A percentile compares a stretch with the other conserved stretches of the same genome.
Evolutionary conservation across 2,797 vertebrate genomes (phyloP).

Genomic region (Varecia variegata): DNA sequence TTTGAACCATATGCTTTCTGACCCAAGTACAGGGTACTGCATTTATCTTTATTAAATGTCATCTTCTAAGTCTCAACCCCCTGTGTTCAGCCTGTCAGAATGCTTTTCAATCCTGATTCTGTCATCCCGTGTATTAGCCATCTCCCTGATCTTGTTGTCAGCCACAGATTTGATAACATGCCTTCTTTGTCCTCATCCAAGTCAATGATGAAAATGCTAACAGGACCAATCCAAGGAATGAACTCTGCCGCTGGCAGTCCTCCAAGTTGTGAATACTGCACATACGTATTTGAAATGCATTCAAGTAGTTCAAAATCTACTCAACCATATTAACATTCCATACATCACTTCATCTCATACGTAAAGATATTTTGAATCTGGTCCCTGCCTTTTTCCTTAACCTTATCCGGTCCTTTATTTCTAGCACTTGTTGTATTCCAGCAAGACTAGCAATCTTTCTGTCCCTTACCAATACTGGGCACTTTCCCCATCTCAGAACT

Average conservation of each 20-base stretch:
- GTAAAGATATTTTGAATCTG: neutral
- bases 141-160: slow-evolving; percentile 40
- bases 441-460: neutral
- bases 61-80: slow-evolving; percentile 15
- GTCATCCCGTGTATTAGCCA: neutral
- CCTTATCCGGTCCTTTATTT: neutral
- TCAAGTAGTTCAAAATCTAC: neutral
- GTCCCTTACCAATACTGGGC: neutral
- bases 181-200: slow-evolving; percentile 43
- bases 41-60: slow-evolving; percentile 67
- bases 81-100: slow-evolving; percentile 38
- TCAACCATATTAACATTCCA: neutral
- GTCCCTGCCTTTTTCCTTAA: neutral
- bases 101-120: slow-evolving; percentile 45
- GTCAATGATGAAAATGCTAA: slow-evolving; percentile 52
- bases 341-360: neutral
- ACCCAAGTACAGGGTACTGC: slow-evolving; percentile 66
- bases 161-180: slow-evolving; percentile 44
- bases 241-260: neutral
- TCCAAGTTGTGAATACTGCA: neutral
- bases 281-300: neutral
- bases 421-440: neutral
- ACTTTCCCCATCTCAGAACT: neutral
- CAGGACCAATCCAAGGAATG: neutral
- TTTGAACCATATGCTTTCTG: slow-evolving; percentile 64